Conservation (phyloP, 2,113 vertebrate genomes). For the Kryptolebias marmoratus region DNA sequence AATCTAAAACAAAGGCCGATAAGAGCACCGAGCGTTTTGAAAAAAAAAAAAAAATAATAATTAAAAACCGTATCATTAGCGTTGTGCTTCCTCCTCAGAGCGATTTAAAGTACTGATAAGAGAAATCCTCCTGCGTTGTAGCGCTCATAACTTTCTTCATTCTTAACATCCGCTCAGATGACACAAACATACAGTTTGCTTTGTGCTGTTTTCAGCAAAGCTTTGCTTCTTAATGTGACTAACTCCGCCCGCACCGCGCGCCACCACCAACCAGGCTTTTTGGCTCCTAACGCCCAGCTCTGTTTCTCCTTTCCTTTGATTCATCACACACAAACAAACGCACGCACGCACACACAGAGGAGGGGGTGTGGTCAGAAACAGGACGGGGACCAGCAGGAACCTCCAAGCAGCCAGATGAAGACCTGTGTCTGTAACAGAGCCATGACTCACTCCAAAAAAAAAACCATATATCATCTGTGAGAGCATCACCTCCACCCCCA, state of each 20-base stretch:
- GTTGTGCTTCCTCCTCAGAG: constrained; percentile 33
- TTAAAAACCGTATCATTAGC: neutral
- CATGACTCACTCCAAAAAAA: constrained; percentile 11
- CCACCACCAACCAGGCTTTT: constrained; percentile 39
- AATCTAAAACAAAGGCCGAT: constrained; percentile 45
- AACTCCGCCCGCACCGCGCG: constrained; percentile 58
- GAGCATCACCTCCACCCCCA: constrained; percentile 2
- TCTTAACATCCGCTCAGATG: constrained; percentile 43
- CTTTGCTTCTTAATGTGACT: constrained; percentile 73
- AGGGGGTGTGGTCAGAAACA: constrained; percentile 70
- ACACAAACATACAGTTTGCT: constrained; percentile 36
- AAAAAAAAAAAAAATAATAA: neutral
- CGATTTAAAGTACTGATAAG: constrained; percentile 20
- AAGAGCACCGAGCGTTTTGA: constrained; percentile 42
- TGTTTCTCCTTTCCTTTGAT: constrained; percentile 8
- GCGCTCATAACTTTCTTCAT: constrained; percentile 38
- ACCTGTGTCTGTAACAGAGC: constrained; percentile 14
- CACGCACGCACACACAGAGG: constrained; percentile 7
- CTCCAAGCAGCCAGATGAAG: neutral
- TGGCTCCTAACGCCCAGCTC: constrained; percentile 31
- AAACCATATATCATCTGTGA: constrained; percentile 3
- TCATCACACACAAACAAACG: constrained; percentile 7
- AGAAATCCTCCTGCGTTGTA: constrained; percentile 35
- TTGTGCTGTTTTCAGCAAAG: constrained; percentile 53
- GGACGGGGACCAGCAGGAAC: constrained; percentile 46